These are phyloP conservation scores for Atherinomorus stipes DNA, from an alignment of 2,113 vertebrate species.

Conservation along the genomic window DNA sequence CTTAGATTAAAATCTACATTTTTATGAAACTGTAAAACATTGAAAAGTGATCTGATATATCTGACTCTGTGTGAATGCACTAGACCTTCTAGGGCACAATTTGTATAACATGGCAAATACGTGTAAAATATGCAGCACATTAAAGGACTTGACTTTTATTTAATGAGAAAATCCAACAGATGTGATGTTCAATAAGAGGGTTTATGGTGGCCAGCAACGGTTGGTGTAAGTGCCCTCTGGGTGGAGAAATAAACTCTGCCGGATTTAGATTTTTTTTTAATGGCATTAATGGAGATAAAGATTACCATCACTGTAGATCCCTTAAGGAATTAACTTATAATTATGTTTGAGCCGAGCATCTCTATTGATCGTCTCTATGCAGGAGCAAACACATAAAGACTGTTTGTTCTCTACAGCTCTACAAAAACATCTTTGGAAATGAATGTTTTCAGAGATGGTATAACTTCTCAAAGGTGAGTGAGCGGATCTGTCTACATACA, in stretches of 20 bases:
- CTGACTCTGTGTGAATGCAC: background rate
- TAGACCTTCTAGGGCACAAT: background rate
- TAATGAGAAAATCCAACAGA: slow-evolving; percentile 10
- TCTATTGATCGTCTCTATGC: slow-evolving; percentile 42
- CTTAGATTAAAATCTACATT: slow-evolving; percentile 34
- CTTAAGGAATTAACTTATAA: slow-evolving; percentile 44
- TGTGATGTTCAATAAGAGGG: background rate
- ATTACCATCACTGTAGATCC: slow-evolving; percentile 29
- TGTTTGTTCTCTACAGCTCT: slow-evolving; percentile 14
- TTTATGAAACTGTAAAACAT: slow-evolving; percentile 1
- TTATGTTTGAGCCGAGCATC: slow-evolving; percentile 35
- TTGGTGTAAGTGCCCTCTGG: background rate
- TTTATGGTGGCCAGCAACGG: background rate
- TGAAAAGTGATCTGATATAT: slow-evolving; percentile 8
- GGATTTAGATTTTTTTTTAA: slow-evolving; percentile 39
- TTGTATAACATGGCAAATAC: background rate
- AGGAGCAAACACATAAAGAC: slow-evolving; percentile 20
- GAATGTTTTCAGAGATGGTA: background rate
- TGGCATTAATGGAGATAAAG: slow-evolving; percentile 28
- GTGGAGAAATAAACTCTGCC: slow-evolving; percentile 20
- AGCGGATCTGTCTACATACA: background rate
- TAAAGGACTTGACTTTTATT: slow-evolving; percentile 5
- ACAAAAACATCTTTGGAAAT: background rate
- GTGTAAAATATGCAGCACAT: background rate
- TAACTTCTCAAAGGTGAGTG: background rate